These are phyloP conservation scores for Anastatus disparis DNA, from an alignment of 1,140 invertebrate genomes.

Conservation along the genomic window DNA sequence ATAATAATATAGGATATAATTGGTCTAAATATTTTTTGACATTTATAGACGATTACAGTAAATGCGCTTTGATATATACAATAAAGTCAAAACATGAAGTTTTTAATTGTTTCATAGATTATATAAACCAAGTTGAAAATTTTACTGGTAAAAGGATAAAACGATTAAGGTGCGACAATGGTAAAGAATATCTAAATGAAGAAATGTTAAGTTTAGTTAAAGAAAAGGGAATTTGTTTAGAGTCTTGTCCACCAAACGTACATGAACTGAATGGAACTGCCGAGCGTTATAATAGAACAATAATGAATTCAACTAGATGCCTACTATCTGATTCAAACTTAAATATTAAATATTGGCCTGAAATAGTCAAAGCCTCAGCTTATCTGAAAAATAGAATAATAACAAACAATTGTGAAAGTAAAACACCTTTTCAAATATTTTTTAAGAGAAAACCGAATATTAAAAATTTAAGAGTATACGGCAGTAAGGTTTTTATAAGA, in stretches of 20 bases:
- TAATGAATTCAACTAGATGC: slow-evolving; percentile 44
- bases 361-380: slow-evolving; percentile 43
- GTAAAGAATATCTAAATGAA: slow-evolving; percentile 55
- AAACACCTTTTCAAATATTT: slow-evolving; percentile 48
- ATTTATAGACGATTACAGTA: slow-evolving; percentile 7
- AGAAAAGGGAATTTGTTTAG: slow-evolving; percentile 50
- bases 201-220: slow-evolving; percentile 36
- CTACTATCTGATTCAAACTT: slow-evolving; percentile 43
- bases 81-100: slow-evolving; percentile 3
- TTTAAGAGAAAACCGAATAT: background rate
- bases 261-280: slow-evolving; percentile 1
- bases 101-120: slow-evolving; percentile 33
- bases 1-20: background rate
- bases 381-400: slow-evolving; percentile 49
- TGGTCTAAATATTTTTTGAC: slow-evolving; percentile 4
- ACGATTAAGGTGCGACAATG: slow-evolving; percentile 58
- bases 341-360: slow-evolving; percentile 53
- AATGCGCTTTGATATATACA: background rate
- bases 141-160: slow-evolving; percentile 51
- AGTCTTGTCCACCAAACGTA: slow-evolving; percentile 50
- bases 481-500: background rate
- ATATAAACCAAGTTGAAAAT: slow-evolving; percentile 45
- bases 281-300: slow-evolving; percentile 48
- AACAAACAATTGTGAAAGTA: slow-evolving; percentile 51
- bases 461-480: slow-evolving; percentile 5